Conservation (phyloP, 2,888 invertebrate genomes). For the Villa cingulata region DNA sequence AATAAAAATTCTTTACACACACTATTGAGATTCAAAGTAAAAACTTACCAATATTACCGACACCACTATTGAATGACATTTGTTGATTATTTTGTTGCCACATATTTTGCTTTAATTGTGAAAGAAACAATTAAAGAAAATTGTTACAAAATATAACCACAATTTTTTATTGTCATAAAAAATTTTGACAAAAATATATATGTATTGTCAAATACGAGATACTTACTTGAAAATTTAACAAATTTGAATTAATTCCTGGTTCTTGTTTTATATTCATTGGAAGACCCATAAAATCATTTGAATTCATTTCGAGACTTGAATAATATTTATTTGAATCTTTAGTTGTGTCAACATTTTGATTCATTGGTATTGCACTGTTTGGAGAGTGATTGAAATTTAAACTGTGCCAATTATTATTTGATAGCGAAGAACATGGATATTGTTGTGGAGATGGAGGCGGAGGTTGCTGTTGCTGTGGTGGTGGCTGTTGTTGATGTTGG, state of each 20-base stretch:
- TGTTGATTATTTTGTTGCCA: constrained; percentile 25
- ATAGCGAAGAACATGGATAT: constrained; percentile 20
- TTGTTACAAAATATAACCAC: background rate
- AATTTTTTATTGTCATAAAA: background rate
- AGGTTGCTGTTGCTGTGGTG: constrained; percentile 11
- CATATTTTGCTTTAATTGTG: constrained; percentile 22
- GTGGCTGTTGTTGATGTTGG: constrained; percentile 17
- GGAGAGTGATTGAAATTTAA: constrained; percentile 16
- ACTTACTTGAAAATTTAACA: constrained; percentile 30
- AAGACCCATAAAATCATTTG: constrained; percentile 34
- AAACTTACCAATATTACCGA: constrained; percentile 34
- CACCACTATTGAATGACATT: constrained; percentile 23
- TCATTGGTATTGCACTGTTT: constrained; percentile 16
- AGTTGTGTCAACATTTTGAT: constrained; percentile 13
- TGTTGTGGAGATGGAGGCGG: constrained; percentile 13
- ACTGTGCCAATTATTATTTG: constrained; percentile 23
- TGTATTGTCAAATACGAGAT: background rate
- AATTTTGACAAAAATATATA: background rate
- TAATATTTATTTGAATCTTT: constrained; percentile 25
- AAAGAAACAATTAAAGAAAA: constrained; percentile 4
- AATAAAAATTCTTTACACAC: too few species aligned
- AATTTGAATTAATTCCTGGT: constrained; percentile 23
- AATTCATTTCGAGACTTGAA: constrained; percentile 27
- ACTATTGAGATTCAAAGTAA: too few species aligned
- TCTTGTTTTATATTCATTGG: constrained; percentile 31